Evolutionary conservation across 2,113 vertebrate genomes (phyloP), one percentile per base, ranked within the genome.

Genomic region (Fregata magnificens): DNA sequence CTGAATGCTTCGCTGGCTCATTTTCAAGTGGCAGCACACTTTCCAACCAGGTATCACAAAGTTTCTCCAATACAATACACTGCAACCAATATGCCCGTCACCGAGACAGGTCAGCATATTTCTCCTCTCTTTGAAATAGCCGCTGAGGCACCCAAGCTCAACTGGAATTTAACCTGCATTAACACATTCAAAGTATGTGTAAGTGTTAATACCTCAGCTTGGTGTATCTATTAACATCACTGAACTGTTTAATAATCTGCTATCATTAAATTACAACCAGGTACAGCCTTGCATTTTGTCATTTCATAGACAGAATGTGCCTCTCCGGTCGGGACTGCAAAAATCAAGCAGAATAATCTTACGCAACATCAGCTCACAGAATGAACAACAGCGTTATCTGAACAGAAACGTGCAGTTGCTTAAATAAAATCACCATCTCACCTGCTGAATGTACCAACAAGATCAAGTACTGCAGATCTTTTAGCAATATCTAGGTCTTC

Each of bases 161-260:
- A 44, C 77, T 83, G 92, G 88, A 97, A 91, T 97, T 88, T 85
- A 84, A 86, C 91, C 92, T 22, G 63, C 80, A 88, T 69, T 89
- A 77, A 87, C 82, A 90, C 85, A 34, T 28, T 6, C 32, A 11
- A 55, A 88, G 65, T 5, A 59, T 40, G 16, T 12, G 25, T 16
- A 85, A 40, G 77, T 18, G 92, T 90, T 96, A 96, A 97, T 90
- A 77, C 18, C n/a, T 95, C 95, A 96, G 70, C 82, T 16, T 2
- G 49, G 56, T 65, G 49, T 70, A 59, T 1, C 80, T 20, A 63
- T 91, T 92, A 91, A 93, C 86, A 36, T 1, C 1, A 0, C 26
- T 9, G n/a, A 82, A 69, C 24, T 50, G 31, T 42, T 94, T 77
- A 62, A 31, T 55, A 81, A 86, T 28, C 40, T 1, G 2, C 19